Base-by-base conservation (phyloP, 2,888 invertebrate species). In the Phasia obesa region DNA sequence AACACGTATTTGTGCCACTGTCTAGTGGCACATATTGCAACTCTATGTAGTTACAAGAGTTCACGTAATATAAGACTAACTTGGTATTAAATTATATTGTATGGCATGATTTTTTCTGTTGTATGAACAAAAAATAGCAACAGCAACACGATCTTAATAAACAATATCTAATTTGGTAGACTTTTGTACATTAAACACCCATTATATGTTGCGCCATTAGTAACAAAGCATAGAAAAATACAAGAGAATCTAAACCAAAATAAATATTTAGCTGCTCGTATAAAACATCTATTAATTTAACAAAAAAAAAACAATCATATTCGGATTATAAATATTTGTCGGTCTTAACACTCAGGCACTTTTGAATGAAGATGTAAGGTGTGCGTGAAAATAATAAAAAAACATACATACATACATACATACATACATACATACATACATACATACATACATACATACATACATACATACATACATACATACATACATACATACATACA, bases 1-100 rank as follows among this genome's bases (percentile, higher is more conserved):
- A 83, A 75, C 83, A 83, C 83, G 83, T 83, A 83, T 79, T 83
- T 83, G 79, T 83, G 83, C 83, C 83, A 83, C 83, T 79, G 83
- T 83, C 83, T 83, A 75, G 79, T 79, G 83, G 75, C 83, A 83
- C 70, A 83, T 67, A 79, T 83, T 83, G 79, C 60, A 64, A 62
- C 73, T 80, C 57, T 67, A 53, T 60, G 49, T 42, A n/a, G n/a
- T n/a, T 11, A 69, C 75, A 47, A 74, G 42, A 80, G 79, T 74
- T 67, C 73, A 80, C 25, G 73, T 65, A 65, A 31, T 19, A 21
- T 51, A 38, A 60, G 47, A 55, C 27, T 62, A 70, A 70, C 23
- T 44, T 77, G 47, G 38, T 77, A 55, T 70, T 25, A 77, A 60
- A 77, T 69, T 60, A 51, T 60, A 69, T 76, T 69, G 60, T 69